Percentiles rank a stretch among this genome's conserved stretches.
phyloP scores from a whole-genome alignment of 2,888 invertebrate species.

The Alloscopus bannaensis region DNA sequence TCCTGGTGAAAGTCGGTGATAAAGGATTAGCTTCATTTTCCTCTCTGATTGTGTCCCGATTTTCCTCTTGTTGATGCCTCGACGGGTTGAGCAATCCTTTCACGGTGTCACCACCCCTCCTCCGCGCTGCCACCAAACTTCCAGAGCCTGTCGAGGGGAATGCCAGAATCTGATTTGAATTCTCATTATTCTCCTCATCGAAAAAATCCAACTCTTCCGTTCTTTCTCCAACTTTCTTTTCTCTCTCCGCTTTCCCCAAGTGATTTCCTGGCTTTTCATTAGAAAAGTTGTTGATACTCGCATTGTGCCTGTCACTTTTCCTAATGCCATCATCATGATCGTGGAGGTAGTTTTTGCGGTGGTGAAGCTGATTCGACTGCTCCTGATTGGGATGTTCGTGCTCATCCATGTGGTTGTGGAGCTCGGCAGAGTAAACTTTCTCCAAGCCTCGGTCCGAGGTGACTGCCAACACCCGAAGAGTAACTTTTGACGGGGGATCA shows the following conservation, averaged over 20 bases:
- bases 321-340: slow-evolving; percentile 13
- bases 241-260: slow-evolving; percentile 24
- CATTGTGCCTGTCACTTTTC: slow-evolving; percentile 37
- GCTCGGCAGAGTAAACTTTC: slow-evolving; percentile 60
- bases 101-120: slow-evolving; percentile 34
- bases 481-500: slow-evolving; percentile 55
- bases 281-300: slow-evolving; percentile 35
- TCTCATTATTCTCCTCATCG: slow-evolving; percentile 50
- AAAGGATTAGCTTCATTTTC: slow-evolving; percentile 32
- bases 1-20: slow-evolving; percentile 7
- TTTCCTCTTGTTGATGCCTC: slow-evolving; percentile 36
- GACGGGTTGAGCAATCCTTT: slow-evolving; percentile 43
- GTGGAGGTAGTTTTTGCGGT: slow-evolving; percentile 31
- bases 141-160: slow-evolving; percentile 41
- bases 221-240: slow-evolving; percentile 29
- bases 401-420: slow-evolving; percentile 46
- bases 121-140: slow-evolving; percentile 23
- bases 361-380: background rate
- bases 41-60: slow-evolving; percentile 17
- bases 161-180: slow-evolving; percentile 56
- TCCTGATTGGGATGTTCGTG: slow-evolving; percentile 16
- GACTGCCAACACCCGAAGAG: slow-evolving; percentile 58
- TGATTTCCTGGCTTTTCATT: slow-evolving; percentile 52
- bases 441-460: slow-evolving; percentile 42
- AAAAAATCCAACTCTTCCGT: background rate